Evolutionary conservation across 2,113 vertebrate genomes (phyloP).

Genomic region (Cephalopterus ornatus): DNA sequence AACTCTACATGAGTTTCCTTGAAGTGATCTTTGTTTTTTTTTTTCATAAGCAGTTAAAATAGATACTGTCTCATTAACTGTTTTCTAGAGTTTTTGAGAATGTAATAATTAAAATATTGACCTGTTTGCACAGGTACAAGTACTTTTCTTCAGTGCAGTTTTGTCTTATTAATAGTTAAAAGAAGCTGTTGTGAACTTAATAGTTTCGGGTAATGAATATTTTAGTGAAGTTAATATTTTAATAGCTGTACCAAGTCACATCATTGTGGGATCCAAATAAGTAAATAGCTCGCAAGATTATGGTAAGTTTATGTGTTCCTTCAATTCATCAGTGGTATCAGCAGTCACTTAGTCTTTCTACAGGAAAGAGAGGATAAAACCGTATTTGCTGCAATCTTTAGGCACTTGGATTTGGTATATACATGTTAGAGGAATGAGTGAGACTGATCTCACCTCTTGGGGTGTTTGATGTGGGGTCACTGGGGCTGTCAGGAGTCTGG

Average conservation of each 20-base stretch:
- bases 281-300: not conserved
- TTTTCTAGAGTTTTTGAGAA: not conserved
- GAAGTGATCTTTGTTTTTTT: not conserved
- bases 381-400: not conserved
- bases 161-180: slow-evolving; percentile 29
- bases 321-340: not conserved
- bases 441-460: not conserved
- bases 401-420: not conserved
- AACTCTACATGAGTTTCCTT: not conserved
- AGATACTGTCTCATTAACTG: not conserved
- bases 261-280: not conserved
- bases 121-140: not conserved
- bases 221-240: slow-evolving; percentile 45
- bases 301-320: not conserved
- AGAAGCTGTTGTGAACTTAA: not conserved
- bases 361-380: too few species aligned
- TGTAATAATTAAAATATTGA: not conserved
- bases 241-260: not conserved
- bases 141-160: not conserved
- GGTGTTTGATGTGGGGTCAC: not conserved
- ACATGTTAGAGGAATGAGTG: not conserved
- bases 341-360: not conserved
- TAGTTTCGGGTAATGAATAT: slow-evolving; percentile 25
- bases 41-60: not conserved
- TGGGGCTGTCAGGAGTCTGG: not conserved